Evolutionary conservation across 2,113 vertebrate genomes (phyloP).

Genomic region (Oreochromis spilurus): DNA sequence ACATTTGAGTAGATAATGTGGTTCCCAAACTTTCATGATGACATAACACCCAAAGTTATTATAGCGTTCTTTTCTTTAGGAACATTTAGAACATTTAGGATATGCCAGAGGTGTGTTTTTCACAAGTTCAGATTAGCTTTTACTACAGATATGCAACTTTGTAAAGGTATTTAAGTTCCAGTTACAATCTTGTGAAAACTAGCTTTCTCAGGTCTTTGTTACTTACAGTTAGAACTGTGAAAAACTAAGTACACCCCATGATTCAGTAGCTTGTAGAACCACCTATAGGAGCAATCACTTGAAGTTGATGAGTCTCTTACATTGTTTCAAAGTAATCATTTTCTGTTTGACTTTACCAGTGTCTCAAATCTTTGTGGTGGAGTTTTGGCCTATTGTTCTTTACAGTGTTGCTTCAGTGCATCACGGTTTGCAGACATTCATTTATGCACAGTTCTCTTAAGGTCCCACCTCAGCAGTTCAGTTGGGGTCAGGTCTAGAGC

Average conservation of each 20-base stretch:
- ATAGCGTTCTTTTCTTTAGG: neutral
- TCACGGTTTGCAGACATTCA: accelerated
- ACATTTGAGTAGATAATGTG: neutral
- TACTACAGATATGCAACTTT: neutral
- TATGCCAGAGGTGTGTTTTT: neutral
- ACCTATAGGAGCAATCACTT: neutral
- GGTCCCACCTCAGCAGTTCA: neutral
- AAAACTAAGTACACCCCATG: neutral
- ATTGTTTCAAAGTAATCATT: neutral
- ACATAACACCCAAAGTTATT: neutral
- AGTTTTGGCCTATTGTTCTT: neutral
- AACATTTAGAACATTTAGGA: neutral
- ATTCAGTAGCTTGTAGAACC: neutral
- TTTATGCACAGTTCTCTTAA: neutral
- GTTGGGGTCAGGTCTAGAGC: neutral
- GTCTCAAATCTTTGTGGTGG: neutral
- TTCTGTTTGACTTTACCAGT: neutral
- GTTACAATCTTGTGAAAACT: neutral
- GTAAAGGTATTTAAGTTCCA: neutral
- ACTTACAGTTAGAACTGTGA: neutral
- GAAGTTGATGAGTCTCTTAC: neutral
- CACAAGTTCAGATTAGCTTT: neutral
- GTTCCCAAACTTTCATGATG: neutral
- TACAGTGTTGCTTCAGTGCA: neutral
- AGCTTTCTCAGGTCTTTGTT: neutral